These are phyloP conservation scores for Graptemys geographica DNA, from an alignment of 2,797 vertebrate species.

Conservation along the genomic window DNA sequence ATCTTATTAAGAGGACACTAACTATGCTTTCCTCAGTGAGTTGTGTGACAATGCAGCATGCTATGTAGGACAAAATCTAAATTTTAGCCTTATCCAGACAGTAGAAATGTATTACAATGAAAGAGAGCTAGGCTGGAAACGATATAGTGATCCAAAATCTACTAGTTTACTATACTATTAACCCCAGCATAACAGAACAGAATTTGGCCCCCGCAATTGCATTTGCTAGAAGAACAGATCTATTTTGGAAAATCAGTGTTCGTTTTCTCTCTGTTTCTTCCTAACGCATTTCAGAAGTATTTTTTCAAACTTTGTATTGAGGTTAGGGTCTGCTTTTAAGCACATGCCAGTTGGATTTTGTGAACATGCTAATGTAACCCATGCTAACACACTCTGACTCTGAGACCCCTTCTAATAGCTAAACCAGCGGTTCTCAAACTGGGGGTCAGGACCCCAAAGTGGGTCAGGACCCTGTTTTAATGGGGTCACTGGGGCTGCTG, in stretches of 20 bases:
- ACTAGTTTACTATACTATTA: background rate
- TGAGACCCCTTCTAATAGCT: background rate
- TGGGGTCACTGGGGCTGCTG: too few relatives aligned
- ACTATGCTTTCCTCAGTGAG: background rate
- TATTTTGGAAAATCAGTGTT: background rate
- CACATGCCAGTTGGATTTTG: background rate
- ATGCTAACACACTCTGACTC: background rate
- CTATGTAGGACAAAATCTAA: conserved; percentile 12
- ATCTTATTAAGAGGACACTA: conserved; percentile 54
- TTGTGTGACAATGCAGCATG: conserved; percentile 2
- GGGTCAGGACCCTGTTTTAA: too few relatives aligned
- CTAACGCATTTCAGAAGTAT: background rate
- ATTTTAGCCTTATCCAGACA: conserved; percentile 24
- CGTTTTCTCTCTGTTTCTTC: background rate
- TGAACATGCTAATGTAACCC: background rate
- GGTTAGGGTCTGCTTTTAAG: background rate
- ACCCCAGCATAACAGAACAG: background rate
- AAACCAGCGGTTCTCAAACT: background rate
- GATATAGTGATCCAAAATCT: background rate
- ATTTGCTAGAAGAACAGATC: conserved; percentile 24
- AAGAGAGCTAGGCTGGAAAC: background rate
- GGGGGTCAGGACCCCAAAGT: too few relatives aligned
- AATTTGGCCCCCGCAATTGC: background rate
- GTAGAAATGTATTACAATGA: conserved; percentile 19
- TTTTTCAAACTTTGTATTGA: background rate